Evolutionary conservation across 2,113 vertebrate species (phyloP), one percentile per base, ranked within the genome.

Genomic region (Atherinomorus stipes): DNA sequence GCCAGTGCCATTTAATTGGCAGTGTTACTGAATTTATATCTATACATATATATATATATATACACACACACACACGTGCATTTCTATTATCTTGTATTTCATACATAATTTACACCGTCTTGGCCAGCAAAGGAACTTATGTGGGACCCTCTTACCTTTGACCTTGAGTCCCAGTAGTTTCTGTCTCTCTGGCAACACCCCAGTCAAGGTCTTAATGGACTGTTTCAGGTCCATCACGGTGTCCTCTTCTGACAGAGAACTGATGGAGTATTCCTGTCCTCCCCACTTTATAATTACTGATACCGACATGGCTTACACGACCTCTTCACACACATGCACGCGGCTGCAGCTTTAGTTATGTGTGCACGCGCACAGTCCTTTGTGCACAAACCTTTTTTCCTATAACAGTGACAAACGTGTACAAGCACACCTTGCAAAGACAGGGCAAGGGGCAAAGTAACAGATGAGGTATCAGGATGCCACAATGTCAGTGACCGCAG

Each of bases 211-310:
- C 92, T 98, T 99, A 70, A 99, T 97, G 79, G 97, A 99, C 79
- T 97, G 97, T 58, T 99, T 99, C 70, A 99, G 95, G 86, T 99
- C 98, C 81, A 98, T 49, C 68, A 99, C 95, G 0, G 98, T 99
- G 84, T 99, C 98, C 65, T 99, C 98, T 91, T 99, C 98, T 25
- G 96, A 97, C 62, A 99, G 91, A 0, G 97, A 96, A 54, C 95
- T 97, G 92, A 99, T 96, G 0, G 95, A 95, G 92, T 98, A 99
- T 81, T 99, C 98, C 89, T 99, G 98, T 23, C 98, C 98, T 59
- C 97, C 96, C 98, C 98, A 99, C 87, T 99, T 99, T 80, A 99
- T 98, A 53, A 99, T 99, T 67, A 99, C 95, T 66, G 97, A 98
- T n/a, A 99, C 94, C 57, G 96, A 96, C 98, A 99, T 99, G 90